phyloP scores from a whole-genome alignment of 1,140 invertebrate genomes.

The Panagrolaimus sp. region DNA sequence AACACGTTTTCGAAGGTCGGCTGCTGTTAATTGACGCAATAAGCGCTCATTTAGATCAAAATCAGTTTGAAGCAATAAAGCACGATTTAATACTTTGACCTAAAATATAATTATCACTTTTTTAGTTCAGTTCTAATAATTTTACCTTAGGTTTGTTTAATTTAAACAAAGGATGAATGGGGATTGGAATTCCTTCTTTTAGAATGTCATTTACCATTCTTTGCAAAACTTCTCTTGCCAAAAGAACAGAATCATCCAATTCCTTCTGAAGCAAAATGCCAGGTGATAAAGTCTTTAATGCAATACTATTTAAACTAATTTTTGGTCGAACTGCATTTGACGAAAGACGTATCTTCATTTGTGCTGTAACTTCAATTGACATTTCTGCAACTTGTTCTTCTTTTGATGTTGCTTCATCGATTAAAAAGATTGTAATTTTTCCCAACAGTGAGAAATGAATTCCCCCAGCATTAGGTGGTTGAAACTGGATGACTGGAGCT shows the following conservation, averaged over 20 bases:
- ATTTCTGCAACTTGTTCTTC: constrained; percentile 49
- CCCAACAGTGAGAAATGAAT: constrained; percentile 49
- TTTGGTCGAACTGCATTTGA: constrained; percentile 49
- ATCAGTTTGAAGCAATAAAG: constrained; percentile 52
- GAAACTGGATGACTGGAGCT: constrained; percentile 46
- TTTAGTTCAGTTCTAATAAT: constrained; percentile 3
- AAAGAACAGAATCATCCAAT: constrained; percentile 54
- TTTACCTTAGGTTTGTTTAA: constrained; percentile 50
- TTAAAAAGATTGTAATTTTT: constrained; percentile 37
- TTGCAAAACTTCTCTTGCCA: constrained; percentile 52
- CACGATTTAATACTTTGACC: constrained; percentile 49
- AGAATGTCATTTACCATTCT: constrained; percentile 57
- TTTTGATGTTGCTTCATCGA: constrained; percentile 12
- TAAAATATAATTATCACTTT: constrained; percentile 26
- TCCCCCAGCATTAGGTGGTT: constrained; percentile 37
- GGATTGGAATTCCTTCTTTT: constrained; percentile 54
- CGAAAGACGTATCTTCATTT: constrained; percentile 52
- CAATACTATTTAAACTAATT: constrained; percentile 49
- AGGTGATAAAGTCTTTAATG: constrained; percentile 47
- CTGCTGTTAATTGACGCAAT: constrained; percentile 46
- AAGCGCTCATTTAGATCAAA: constrained; percentile 50
- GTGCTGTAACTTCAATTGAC: constrained; percentile 42
- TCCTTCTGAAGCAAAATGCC: constrained; percentile 50
- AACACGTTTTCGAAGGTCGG: constrained; percentile 29
- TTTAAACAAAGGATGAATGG: constrained; percentile 55